Evolutionary conservation across 2,113 vertebrate species (phyloP), one percentile per base, ranked within the genome.

Genomic region (Pyxicephalus adspersus): DNA sequence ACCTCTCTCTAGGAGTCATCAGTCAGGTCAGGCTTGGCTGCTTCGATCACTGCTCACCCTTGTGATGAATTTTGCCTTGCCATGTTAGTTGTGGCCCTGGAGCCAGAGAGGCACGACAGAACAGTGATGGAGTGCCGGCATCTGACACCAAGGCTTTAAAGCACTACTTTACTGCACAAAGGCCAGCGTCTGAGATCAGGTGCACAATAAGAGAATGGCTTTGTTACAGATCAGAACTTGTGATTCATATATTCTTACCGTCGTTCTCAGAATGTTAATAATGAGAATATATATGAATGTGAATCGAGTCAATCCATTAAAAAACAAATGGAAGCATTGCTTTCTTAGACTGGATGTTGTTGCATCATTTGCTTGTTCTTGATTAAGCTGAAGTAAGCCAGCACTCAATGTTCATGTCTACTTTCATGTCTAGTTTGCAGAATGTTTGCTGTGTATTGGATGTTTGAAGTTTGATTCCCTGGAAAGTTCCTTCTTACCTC

Each of bases 31-130:
- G 78, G 84, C 38, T 0, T 86, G 89, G 93, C 93, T 88, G 67
- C 83, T 85, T 84, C 84, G 88, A 90, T 86, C 87, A 86, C 87
- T 77, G 87, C 83, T 84, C 93, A 92, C 88, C 34, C 61, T 80
- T 57, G 83, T 92, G 92, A 93, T 91, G 93, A 94, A 94, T 95
- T 94, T 93, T 86, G 84, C 90, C 87, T 45, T 84, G 77, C 84
- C 87, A 55, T 75, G 93, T 85, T 86, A 94, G 89, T 85, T 76
- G 84, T 81, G 87, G 87, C 85, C 87, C 85, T 91, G 91, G 93
- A 93, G 94, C 89, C 91, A 87, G 86, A 70, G 80, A 70, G 84
- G 77, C 23, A 76, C 58, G 75, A 76, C 77, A 23, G 80, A 15
- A 73, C 84, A 18, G 75, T 74, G 78, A 89, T 88, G 80, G 85